Conservation (phyloP, 2,888 invertebrate species). For the Neoaliturus tenellus region DNA sequence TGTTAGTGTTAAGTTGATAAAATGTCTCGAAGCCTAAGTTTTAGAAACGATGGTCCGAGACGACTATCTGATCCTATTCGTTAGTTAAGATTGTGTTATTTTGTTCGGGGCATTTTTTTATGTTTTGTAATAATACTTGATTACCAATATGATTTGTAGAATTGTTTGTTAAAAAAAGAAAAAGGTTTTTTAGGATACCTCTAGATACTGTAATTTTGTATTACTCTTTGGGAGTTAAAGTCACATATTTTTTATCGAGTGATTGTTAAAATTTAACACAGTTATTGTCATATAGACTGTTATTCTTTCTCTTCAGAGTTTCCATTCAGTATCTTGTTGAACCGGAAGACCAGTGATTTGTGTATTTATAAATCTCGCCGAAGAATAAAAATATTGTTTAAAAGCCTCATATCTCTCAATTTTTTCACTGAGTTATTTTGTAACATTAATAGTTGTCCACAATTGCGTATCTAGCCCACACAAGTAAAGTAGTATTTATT, state of each 20-base stretch:
- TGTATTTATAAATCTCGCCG: slow-evolving; percentile 21
- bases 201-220: neutral
- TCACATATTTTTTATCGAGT: neutral
- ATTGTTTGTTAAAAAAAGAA: slow-evolving; percentile 2
- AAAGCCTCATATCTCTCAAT: neutral
- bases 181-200: neutral
- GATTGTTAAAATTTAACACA: too few relatives aligned
- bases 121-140: slow-evolving; percentile 15
- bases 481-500: slow-evolving; percentile 21
- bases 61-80: slow-evolving; percentile 42
- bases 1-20: slow-evolving; percentile 38
- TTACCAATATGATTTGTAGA: neutral
- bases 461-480: slow-evolving; percentile 8
- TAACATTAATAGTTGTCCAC: neutral
- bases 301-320: neutral
- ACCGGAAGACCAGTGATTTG: neutral
- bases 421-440: neutral
- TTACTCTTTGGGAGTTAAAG: neutral
- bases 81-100: slow-evolving; percentile 46
- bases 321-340: neutral
- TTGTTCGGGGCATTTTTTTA: slow-evolving; percentile 27
- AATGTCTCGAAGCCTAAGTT: neutral
- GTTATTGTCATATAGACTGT: too few relatives aligned
- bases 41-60: neutral
- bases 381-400: neutral